Conservation (phyloP, 1,140 invertebrate species). For the Brachionus plicatilis region DNA sequence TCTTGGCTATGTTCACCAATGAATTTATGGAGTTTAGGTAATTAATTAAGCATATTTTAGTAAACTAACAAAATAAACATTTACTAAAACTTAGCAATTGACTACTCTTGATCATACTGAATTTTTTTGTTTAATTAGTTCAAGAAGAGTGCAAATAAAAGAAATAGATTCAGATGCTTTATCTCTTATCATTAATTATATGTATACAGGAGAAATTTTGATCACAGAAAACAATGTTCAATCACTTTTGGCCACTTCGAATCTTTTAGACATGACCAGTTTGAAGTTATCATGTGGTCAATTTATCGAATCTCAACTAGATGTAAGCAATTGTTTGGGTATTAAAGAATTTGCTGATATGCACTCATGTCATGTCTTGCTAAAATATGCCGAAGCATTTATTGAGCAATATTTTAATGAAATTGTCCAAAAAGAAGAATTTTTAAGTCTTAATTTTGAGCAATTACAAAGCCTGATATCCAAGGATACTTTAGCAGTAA, state of each 20-base stretch:
- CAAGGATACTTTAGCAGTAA: conserved; percentile 1
- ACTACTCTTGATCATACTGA: neutral
- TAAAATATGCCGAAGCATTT: conserved; percentile 1
- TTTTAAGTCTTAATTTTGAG: neutral
- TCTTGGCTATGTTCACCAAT: conserved; percentile 42
- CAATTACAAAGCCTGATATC: neutral
- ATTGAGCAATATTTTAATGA: conserved; percentile 13
- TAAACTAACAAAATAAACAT: conserved; percentile 4
- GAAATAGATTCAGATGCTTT: conserved; percentile 96
- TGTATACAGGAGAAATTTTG: conserved; percentile 95
- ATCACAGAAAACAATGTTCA: conserved; percentile 97
- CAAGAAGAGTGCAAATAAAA: conserved; percentile 61
- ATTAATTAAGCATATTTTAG: neutral
- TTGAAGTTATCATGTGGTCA: conserved; percentile 12
- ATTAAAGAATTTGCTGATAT: conserved; percentile 15
- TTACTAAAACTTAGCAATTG: neutral
- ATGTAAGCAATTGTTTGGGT: conserved; percentile 4
- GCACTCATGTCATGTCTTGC: neutral
- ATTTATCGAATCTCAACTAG: conserved; percentile 21
- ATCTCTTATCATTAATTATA: conserved; percentile 94
- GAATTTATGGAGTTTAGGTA: conserved; percentile 14
- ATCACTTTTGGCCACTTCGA: conserved; percentile 88
- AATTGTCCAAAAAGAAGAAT: conserved; percentile 11
- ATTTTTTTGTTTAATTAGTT: conserved; percentile 28
- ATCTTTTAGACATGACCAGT: conserved; percentile 63